phyloP scores from a whole-genome alignment of 2,113 vertebrate genomes.

The Chauna torquata region DNA sequence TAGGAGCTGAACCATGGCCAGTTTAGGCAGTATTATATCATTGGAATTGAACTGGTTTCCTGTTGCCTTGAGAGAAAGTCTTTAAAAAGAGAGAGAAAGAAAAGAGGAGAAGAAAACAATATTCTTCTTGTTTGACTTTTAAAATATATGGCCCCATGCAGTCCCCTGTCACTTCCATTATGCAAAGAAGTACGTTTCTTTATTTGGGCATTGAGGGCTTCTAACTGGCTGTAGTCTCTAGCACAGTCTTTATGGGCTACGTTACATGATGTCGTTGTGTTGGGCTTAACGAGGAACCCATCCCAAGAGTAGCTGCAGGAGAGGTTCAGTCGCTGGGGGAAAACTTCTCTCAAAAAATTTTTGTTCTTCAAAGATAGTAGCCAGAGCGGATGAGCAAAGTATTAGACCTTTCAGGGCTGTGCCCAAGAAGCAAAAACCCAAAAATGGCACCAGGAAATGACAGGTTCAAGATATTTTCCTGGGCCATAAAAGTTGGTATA shows the following conservation, averaged over 20 bases:
- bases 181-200: background rate
- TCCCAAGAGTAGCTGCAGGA: background rate
- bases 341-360: background rate
- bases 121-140: constrained; percentile 58
- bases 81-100: constrained; percentile 42
- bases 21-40: constrained; percentile 65
- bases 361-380: background rate
- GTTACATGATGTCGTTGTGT: background rate
- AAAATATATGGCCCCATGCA: constrained; percentile 5
- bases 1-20: constrained; percentile 50
- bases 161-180: background rate
- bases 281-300: background rate
- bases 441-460: background rate
- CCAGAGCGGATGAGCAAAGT: background rate
- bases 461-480: background rate
- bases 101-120: constrained; percentile 65
- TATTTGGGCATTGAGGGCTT: background rate
- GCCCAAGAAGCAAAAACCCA: background rate
- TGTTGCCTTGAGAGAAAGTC: constrained; percentile 63
- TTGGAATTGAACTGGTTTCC: constrained; percentile 70
- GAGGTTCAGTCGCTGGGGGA: background rate
- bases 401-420: background rate
- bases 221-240: background rate
- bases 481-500: background rate
- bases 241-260: background rate